Conservation (phyloP, 2,797 vertebrate genomes). For the Octomys mimax region DNA sequence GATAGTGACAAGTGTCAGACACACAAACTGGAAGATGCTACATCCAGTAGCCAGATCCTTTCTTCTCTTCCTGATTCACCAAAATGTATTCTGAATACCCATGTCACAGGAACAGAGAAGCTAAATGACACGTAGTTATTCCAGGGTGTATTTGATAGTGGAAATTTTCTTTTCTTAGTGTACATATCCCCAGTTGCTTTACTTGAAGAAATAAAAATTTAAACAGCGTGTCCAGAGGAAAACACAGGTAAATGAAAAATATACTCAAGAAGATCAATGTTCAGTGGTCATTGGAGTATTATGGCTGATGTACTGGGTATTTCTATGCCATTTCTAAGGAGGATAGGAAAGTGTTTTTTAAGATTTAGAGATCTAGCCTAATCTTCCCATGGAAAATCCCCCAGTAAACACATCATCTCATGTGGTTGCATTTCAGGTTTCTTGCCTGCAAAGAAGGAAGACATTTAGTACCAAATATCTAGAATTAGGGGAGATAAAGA, state of each 20-base stretch:
- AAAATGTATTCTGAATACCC: neutral
- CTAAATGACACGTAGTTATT: neutral
- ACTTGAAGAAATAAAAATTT: conserved; percentile 18
- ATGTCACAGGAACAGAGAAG: neutral
- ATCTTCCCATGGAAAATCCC: neutral
- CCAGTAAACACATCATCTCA: neutral
- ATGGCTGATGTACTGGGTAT: neutral
- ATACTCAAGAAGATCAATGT: neutral
- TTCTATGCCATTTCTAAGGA: neutral
- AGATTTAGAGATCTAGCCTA: neutral
- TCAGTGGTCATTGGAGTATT: neutral
- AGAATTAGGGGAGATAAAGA: neutral
- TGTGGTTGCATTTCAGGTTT: neutral
- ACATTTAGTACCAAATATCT: neutral
- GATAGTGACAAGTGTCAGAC: neutral
- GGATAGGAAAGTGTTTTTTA: neutral
- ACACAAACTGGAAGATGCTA: neutral
- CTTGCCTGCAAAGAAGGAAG: neutral
- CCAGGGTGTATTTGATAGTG: neutral
- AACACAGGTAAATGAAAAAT: neutral
- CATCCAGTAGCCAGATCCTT: neutral
- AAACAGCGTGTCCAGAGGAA: neutral
- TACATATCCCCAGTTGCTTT: neutral
- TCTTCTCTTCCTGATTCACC: neutral
- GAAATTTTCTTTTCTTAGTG: conserved; percentile 15